Evolutionary conservation across 1,140 invertebrate genomes (phyloP).

Genomic region (Drosophila arawakana): DNA sequence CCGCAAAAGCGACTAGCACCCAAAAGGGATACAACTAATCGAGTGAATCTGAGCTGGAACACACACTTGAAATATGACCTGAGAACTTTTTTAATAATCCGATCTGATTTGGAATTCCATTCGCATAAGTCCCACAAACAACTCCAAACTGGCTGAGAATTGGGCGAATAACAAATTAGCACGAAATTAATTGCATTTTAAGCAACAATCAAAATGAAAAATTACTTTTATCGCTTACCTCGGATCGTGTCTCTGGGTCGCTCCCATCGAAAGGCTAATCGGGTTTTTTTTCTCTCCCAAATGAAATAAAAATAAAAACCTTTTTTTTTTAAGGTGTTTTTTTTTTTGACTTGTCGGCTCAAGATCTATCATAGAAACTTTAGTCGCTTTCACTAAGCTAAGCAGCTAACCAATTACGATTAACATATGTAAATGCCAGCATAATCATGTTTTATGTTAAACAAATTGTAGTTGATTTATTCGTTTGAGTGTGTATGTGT

Average conservation of each 20-base stretch:
- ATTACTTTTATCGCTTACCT: constrained; percentile 58
- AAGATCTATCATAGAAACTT: constrained; percentile 41
- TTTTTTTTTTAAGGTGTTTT: not conserved
- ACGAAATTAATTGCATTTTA: constrained; percentile 73
- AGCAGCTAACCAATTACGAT: constrained; percentile 39
- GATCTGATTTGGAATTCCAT: constrained; percentile 23
- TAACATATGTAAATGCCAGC: constrained; percentile 61
- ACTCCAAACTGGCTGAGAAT: constrained; percentile 24
- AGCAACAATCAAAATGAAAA: constrained; percentile 70
- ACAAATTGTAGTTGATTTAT: constrained; percentile 54
- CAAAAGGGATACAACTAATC: constrained; percentile 13
- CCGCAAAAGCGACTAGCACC: constrained; percentile 23
- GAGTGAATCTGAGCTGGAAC: constrained; percentile 5
- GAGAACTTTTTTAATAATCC: constrained; percentile 39
- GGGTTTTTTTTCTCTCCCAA: constrained; percentile 18
- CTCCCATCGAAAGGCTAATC: constrained; percentile 26
- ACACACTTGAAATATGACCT: constrained; percentile 29
- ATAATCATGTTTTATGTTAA: constrained; percentile 29
- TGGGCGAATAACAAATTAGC: constrained; percentile 60
- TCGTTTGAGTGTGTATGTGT: constrained; percentile 31
- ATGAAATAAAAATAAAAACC: not conserved
- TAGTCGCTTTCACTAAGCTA: constrained; percentile 59
- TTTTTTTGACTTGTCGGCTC: not conserved
- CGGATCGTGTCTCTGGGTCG: constrained; percentile 46
- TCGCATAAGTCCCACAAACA: constrained; percentile 13